Evolutionary conservation across 2,113 vertebrate species (phyloP).

Genomic region (Holacanthus passer): DNA sequence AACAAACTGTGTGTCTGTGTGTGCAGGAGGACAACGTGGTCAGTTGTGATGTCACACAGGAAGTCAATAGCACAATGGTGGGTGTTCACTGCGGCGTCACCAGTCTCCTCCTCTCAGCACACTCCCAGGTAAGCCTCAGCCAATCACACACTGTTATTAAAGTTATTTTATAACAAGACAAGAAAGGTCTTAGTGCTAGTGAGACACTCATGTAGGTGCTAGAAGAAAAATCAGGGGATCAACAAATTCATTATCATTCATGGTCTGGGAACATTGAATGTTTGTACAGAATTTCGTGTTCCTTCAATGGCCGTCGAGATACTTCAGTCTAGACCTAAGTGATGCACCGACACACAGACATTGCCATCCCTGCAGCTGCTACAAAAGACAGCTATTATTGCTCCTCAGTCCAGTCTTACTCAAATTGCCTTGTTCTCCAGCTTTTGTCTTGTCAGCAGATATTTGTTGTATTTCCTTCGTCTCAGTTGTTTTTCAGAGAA

Average conservation of each 20-base stretch:
- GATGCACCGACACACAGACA: too few species aligned
- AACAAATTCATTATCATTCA: too few species aligned
- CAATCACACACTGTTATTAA: not conserved
- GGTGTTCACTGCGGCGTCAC: slow-evolving; percentile 88
- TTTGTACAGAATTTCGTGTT: too few species aligned
- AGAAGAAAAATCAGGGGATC: too few species aligned
- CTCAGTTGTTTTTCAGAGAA: not conserved
- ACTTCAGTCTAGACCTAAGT: too few species aligned
- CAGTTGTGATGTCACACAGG: slow-evolving; percentile 88
- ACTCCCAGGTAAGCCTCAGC: slow-evolving; percentile 85
- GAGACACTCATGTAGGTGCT: too few species aligned
- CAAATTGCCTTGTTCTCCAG: slow-evolving; percentile 20
- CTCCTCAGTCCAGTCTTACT: too few species aligned
- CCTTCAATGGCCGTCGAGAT: too few species aligned
- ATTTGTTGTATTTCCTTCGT: not conserved
- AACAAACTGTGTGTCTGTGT: slow-evolving; percentile 33
- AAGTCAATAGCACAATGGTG: slow-evolving; percentile 77
- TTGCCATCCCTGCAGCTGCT: too few species aligned
- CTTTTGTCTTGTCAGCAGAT: slow-evolving; percentile 12
- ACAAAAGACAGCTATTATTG: too few species aligned
- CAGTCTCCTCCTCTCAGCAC: slow-evolving; percentile 87
- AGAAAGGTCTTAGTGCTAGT: too few species aligned
- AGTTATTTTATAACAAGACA: not conserved
- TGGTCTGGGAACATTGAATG: too few species aligned
- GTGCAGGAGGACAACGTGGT: slow-evolving; percentile 89